These are phyloP conservation scores for Nemoura dubitans DNA, from an alignment of 2,888 invertebrate species.

Conservation along the genomic window DNA sequence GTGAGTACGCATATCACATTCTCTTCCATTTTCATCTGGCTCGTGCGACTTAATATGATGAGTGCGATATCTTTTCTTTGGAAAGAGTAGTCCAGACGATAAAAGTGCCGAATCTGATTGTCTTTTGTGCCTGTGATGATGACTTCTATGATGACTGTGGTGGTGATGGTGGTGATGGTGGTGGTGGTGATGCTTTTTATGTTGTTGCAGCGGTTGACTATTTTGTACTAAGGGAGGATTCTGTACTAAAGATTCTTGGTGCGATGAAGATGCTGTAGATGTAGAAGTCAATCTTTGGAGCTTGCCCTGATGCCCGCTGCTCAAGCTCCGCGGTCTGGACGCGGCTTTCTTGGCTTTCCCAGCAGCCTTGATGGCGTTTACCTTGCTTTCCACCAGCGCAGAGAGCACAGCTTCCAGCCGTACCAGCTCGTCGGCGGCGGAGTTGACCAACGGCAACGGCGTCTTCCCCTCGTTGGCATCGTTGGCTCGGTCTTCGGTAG, in stretches of 20 bases:
- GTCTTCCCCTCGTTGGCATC: conserved; percentile 34
- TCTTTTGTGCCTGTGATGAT: conserved; percentile 53
- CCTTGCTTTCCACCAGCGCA: conserved; percentile 76
- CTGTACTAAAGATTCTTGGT: conserved; percentile 57
- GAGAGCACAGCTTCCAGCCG: conserved; percentile 76
- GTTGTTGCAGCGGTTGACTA: conserved; percentile 56
- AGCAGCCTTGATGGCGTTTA: conserved; percentile 67
- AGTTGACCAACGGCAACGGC: conserved; percentile 56
- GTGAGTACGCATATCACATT: neutral
- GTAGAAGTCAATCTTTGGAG: conserved; percentile 59
- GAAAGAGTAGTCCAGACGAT: conserved; percentile 48
- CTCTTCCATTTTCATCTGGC: conserved; percentile 49
- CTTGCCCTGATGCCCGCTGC: conserved; percentile 34
- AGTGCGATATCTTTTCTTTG: conserved; percentile 49
- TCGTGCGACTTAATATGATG: conserved; percentile 52
- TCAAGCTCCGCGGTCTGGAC: neutral
- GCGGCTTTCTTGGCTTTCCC: conserved; percentile 19
- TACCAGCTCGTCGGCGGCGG: conserved; percentile 65
- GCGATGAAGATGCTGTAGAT: conserved; percentile 61
- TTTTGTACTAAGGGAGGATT: neutral
- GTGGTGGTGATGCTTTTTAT: conserved; percentile 61
- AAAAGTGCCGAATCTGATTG: conserved; percentile 45
- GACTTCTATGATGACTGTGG: conserved; percentile 54
- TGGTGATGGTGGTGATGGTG: conserved; percentile 55
- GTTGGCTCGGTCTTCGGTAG: conserved; percentile 67